Conservation (phyloP, 2,113 vertebrate genomes). For the Noturus placidus region DNA sequence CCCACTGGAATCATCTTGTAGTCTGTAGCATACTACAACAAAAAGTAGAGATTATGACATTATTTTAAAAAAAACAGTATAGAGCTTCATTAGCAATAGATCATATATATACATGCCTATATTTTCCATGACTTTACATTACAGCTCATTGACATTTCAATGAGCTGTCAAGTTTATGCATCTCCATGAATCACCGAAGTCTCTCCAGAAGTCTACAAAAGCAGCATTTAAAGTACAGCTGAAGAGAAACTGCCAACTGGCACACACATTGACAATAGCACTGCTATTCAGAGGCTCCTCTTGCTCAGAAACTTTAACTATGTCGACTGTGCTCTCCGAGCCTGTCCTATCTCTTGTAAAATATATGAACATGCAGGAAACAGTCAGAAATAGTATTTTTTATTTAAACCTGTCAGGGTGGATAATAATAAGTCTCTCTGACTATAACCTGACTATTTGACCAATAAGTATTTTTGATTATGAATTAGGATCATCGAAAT, state of each 20-base stretch:
- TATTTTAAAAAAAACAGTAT: not conserved
- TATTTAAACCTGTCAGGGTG: not conserved
- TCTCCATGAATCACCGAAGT: constrained; percentile 14
- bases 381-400: not conserved
- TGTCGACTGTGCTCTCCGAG: not conserved
- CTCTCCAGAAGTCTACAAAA: constrained; percentile 40
- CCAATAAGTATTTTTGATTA: not conserved
- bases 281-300: constrained; percentile 32
- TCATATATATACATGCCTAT: not conserved
- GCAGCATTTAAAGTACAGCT: constrained; percentile 40
- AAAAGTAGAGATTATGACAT: constrained; percentile 30
- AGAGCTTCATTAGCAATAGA: not conserved
- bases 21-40: constrained; percentile 84
- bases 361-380: not conserved
- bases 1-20: constrained; percentile 74
- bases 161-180: constrained; percentile 14
- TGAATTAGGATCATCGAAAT: not conserved
- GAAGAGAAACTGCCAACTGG: constrained; percentile 45
- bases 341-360: not conserved
- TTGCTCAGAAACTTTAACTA: constrained; percentile 37
- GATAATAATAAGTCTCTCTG: not conserved
- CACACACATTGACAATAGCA: constrained; percentile 37
- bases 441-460: not conserved
- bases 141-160: not conserved
- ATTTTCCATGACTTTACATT: not conserved